Evolutionary conservation across 2,888 invertebrate species (phyloP), one percentile per base, ranked within the genome.

Genomic region (Taenaris catops): DNA sequence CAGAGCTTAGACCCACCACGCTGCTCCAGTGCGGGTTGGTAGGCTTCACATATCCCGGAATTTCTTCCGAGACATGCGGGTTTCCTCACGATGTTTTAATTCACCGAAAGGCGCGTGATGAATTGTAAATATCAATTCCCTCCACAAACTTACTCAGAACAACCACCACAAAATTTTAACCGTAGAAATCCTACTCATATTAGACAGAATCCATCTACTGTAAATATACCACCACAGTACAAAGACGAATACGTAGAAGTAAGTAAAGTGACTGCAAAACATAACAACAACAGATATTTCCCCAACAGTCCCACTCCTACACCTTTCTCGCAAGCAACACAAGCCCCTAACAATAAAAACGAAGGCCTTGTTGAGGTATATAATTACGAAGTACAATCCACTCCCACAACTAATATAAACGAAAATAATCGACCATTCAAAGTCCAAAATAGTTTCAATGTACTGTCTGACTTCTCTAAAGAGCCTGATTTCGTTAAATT

Each of bases 221-320:
- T 51, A 5, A 69, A 64, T 41, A 61, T 83, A 10, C 81, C 83
- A 51, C 79, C 74, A 45, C 71, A 81, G 44, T 76, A 64, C 32
- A 72, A 73, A 55, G 72, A 84, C 8, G 86, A 86, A 53, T 86
- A 86, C 42, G 84, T 86, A 1, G 86, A 86, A 69, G 84, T 86
- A 3, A 71, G 70, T 27, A 66, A 80, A 44, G 80, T 81, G 4
- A 75, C 75, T 3, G 79, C 84, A 2, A 84, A 83, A 23, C n/a
- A n/a, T n/a, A 72, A 56, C 36, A 40, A 21, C 8, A 45, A 34
- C 10, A 63, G 64, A 44, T 73, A 59, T 46, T 73, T 63, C 47
- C 57, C 64, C 0, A 69, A 58, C 32, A 67, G 54, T 21, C 60
- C 67, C 1, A 57, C 74, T 14, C 63, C 75, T 1, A 58, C 72